These are phyloP conservation scores for Odocoileus virginianus DNA, from an alignment of 2,113 vertebrate species.

Conservation along the genomic window DNA sequence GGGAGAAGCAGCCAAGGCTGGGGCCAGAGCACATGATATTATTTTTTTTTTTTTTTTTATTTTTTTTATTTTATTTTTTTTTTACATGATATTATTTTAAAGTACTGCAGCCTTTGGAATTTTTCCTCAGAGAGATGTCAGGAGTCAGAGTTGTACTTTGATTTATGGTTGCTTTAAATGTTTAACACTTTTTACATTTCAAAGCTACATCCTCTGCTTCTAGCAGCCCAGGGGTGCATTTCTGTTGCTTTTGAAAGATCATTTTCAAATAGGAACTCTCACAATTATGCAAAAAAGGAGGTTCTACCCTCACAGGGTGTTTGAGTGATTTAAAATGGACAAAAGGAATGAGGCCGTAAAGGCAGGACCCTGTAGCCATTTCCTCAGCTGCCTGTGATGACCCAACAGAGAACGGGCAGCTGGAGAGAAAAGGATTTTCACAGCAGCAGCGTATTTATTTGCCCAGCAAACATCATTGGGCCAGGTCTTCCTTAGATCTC, in stretches of 20 bases:
- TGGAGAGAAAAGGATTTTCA: not conserved
- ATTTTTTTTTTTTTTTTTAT: too few species aligned
- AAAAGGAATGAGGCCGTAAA: not conserved
- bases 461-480: not conserved
- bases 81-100: slow-evolving; percentile 66
- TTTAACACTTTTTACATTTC: slow-evolving; percentile 56
- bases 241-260: slow-evolving; percentile 52
- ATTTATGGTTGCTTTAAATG: slow-evolving; percentile 59
- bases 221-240: slow-evolving; percentile 22
- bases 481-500: not conserved
- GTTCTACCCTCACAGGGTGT: not conserved
- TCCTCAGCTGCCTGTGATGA: not conserved
- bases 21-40: slow-evolving; percentile 61
- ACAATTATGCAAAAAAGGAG: slow-evolving; percentile 12
- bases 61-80: too few species aligned
- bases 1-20: slow-evolving; percentile 44
- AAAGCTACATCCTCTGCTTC: slow-evolving; percentile 34
- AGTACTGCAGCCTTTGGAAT: slow-evolving; percentile 68
- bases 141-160: slow-evolving; percentile 53
- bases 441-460: not conserved
- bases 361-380: not conserved
- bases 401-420: not conserved
- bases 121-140: slow-evolving; percentile 62
- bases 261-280: slow-evolving; percentile 54
- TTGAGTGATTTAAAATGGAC: not conserved